Evolutionary conservation across 1,140 invertebrate genomes (phyloP).

Genomic region (Wasmannia auropunctata): DNA sequence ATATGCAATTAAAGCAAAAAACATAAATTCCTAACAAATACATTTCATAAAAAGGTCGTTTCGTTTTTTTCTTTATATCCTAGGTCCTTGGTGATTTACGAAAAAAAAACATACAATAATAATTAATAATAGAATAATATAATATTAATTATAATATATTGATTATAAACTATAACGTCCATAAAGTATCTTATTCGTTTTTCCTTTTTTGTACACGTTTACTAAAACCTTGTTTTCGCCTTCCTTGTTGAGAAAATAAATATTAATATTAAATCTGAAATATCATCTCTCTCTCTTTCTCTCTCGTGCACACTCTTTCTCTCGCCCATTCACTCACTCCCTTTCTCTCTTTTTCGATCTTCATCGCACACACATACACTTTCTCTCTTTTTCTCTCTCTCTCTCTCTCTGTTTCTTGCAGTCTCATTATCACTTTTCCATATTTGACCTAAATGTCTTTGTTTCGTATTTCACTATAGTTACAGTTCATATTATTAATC

Average conservation of each 20-base stretch:
- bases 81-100: conserved; percentile 74
- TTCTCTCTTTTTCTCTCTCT: neutral
- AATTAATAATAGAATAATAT: conserved; percentile 74
- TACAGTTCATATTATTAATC: conserved; percentile 72
- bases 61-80: conserved; percentile 68
- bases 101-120: conserved; percentile 75
- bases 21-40: conserved; percentile 79
- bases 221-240: conserved; percentile 80
- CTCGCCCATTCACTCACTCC: neutral
- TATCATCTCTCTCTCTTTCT: conserved; percentile 78
- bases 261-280: conserved; percentile 84
- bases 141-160: conserved; percentile 78
- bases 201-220: conserved; percentile 80
- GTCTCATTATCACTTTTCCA: conserved; percentile 71
- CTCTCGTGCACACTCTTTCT: conserved; percentile 37
- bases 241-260: conserved; percentile 83
- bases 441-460: conserved; percentile 74
- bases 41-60: conserved; percentile 80
- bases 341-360: neutral
- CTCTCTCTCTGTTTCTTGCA: conserved; percentile 5
- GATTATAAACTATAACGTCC: conserved; percentile 79
- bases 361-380: neutral
- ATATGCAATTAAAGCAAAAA: conserved; percentile 77
- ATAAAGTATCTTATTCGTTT: conserved; percentile 80
- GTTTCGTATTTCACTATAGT: conserved; percentile 66